Evolutionary conservation across 2,113 vertebrate genomes (phyloP).

Genomic region (Oreochromis aureus): DNA sequence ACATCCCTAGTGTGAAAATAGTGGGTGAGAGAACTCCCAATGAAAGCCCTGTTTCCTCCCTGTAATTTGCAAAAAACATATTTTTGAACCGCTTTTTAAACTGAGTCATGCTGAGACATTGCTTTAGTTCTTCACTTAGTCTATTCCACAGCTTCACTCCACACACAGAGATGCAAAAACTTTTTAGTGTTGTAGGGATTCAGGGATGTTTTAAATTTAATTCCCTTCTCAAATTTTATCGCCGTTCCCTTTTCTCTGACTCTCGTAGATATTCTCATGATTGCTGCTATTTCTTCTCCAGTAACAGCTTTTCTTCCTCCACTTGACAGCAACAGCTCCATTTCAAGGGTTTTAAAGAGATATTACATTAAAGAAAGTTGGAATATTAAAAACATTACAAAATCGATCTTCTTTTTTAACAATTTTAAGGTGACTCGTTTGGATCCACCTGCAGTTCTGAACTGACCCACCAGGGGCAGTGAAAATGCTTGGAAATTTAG

Average conservation of each 20-base stretch:
- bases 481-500: neutral
- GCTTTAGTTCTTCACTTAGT: neutral
- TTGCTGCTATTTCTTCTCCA: neutral
- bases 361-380: neutral
- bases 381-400: neutral
- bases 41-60: neutral
- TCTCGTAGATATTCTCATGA: neutral
- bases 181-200: neutral
- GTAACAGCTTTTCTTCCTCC: neutral
- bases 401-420: neutral
- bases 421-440: neutral
- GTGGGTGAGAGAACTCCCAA: neutral
- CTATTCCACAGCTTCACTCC: neutral
- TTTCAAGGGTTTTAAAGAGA: neutral
- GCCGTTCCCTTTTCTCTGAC: neutral
- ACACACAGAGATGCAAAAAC: neutral
- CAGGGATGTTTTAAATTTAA: neutral
- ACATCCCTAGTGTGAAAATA: fast-evolving
- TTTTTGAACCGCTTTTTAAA: fast-evolving
- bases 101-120: neutral
- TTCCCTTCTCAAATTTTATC: fast-evolving
- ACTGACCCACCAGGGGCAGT: neutral
- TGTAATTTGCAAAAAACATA: fast-evolving
- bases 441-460: neutral
- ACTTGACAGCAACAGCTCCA: neutral